phyloP scores from a whole-genome alignment of 1,140 invertebrate genomes.

The Lordiphosa mommai region DNA sequence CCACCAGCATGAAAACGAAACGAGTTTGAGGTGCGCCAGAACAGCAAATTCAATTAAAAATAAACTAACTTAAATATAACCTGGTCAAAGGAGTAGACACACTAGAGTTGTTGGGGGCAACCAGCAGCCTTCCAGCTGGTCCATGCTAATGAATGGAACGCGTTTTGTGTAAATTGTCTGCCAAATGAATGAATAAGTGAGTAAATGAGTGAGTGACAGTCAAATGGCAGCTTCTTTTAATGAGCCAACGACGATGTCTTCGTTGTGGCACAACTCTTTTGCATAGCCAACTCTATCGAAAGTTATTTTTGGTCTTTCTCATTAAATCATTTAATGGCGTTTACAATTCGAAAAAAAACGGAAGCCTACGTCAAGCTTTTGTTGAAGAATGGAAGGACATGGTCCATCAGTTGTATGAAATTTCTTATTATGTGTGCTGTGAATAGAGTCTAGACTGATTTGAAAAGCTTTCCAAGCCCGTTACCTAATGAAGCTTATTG shows the following conservation, averaged over 20 bases:
- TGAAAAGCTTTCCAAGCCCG: no score
- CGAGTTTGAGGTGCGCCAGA: constrained; percentile 4
- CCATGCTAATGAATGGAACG: constrained; percentile 70
- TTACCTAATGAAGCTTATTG: no score
- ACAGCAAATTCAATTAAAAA: constrained; percentile 48
- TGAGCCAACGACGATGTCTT: constrained; percentile 37
- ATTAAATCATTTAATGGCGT: constrained; percentile 55
- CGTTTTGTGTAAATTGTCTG: constrained; percentile 69
- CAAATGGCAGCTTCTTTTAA: constrained; percentile 63
- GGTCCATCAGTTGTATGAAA: constrained; percentile 24
- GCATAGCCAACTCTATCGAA: neutral
- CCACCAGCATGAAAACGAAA: constrained; percentile 42
- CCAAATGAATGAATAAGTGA: constrained; percentile 45
- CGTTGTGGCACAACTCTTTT: neutral
- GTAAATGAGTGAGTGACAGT: constrained; percentile 61
- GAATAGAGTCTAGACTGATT: no score
- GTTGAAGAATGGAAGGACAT: constrained; percentile 22
- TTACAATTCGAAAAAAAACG: no score
- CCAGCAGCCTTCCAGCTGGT: constrained; percentile 30
- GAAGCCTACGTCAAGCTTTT: constrained; percentile 36
- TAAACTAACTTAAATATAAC: constrained; percentile 41
- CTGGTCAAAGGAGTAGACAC: constrained; percentile 25
- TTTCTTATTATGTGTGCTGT: neutral
- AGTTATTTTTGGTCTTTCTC: constrained; percentile 28
- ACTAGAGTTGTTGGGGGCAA: constrained; percentile 12